Conservation (phyloP, 2,888 invertebrate genomes). For the Scaptomyza cyrtandrae region DNA sequence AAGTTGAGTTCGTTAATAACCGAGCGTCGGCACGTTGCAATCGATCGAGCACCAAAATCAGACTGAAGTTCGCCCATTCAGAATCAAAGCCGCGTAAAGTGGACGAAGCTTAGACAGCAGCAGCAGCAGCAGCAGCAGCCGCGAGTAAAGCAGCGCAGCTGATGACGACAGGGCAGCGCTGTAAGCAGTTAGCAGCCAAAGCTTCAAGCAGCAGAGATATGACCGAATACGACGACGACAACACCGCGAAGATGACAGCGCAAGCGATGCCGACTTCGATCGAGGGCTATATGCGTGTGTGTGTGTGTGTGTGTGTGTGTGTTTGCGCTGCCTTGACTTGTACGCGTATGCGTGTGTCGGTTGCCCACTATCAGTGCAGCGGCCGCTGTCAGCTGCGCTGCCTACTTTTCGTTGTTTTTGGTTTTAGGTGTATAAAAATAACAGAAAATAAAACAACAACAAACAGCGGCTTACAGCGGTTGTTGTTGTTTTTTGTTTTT, state of each 20-base stretch:
- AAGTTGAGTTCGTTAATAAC: slow-evolving; percentile 52
- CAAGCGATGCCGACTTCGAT: slow-evolving; percentile 26
- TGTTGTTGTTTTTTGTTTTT: background rate
- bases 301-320: slow-evolving; percentile 3
- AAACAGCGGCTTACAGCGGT: slow-evolving; percentile 35
- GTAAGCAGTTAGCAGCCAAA: too few relatives aligned
- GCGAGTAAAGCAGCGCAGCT: slow-evolving; percentile 50
- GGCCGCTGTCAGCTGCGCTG: slow-evolving; percentile 29
- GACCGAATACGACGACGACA: slow-evolving; percentile 78
- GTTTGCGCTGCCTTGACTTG: slow-evolving; percentile 39
- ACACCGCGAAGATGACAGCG: slow-evolving; percentile 36
- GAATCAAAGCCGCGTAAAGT: slow-evolving; percentile 76
- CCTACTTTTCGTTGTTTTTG: background rate
- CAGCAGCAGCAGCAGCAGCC: slow-evolving; percentile 42
- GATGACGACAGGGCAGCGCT: slow-evolving; percentile 54
- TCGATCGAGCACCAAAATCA: slow-evolving; percentile 85
- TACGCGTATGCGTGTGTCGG: slow-evolving; percentile 31
- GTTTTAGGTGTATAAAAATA: slow-evolving; percentile 6
- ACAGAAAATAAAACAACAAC: slow-evolving; percentile 25
- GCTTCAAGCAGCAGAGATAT: slow-evolving; percentile 65
- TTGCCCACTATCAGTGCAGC: slow-evolving; percentile 58
- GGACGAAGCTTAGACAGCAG: slow-evolving; percentile 65
- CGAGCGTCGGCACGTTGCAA: slow-evolving; percentile 82
- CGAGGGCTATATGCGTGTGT: slow-evolving; percentile 33
- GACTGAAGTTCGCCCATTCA: slow-evolving; percentile 82